Conservation (phyloP, 2,797 vertebrate species). For the Betta splendens region DNA sequence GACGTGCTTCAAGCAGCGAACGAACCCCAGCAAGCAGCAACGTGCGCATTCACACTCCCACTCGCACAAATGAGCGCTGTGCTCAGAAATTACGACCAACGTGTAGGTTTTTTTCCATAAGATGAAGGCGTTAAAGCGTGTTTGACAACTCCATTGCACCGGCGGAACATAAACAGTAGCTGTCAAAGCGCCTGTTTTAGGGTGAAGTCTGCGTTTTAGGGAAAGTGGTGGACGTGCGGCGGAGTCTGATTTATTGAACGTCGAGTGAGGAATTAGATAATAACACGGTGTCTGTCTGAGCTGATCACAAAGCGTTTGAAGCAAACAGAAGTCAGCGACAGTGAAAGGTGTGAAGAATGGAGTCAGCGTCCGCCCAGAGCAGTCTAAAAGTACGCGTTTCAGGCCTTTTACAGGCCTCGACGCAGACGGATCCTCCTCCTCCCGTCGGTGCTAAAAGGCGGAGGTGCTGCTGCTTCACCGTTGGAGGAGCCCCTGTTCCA, state of each 20-base stretch:
- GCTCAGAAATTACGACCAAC: slow-evolving; percentile 49
- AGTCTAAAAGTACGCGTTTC: not conserved
- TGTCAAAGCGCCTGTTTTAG: slow-evolving; percentile 49
- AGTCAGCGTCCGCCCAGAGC: slow-evolving; percentile 23
- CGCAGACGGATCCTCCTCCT: too few species aligned
- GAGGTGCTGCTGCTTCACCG: not conserved
- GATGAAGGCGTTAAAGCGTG: slow-evolving; percentile 49
- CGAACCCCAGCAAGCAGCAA: slow-evolving; percentile 25
- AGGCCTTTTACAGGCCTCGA: not conserved
- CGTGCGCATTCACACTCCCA: slow-evolving; percentile 33
- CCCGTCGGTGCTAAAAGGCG: too few species aligned
- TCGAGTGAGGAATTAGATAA: slow-evolving; percentile 67
- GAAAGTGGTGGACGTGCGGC: slow-evolving; percentile 42
- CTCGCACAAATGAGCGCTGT: slow-evolving; percentile 40
- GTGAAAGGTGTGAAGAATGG: slow-evolving; percentile 20
- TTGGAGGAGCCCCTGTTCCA: not conserved
- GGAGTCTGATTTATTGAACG: slow-evolving; percentile 46
- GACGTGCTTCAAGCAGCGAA: slow-evolving; percentile 7
- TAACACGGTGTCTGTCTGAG: slow-evolving; percentile 49
- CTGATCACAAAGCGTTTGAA: slow-evolving; percentile 28
- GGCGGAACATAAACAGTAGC: slow-evolving; percentile 58
- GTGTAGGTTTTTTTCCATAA: slow-evolving; percentile 7
- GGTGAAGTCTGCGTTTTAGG: slow-evolving; percentile 51
- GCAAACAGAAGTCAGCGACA: slow-evolving; percentile 28
- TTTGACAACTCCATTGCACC: slow-evolving; percentile 61